Conservation (phyloP, 2,888 invertebrate species). For the Epistrophe eligans region DNA sequence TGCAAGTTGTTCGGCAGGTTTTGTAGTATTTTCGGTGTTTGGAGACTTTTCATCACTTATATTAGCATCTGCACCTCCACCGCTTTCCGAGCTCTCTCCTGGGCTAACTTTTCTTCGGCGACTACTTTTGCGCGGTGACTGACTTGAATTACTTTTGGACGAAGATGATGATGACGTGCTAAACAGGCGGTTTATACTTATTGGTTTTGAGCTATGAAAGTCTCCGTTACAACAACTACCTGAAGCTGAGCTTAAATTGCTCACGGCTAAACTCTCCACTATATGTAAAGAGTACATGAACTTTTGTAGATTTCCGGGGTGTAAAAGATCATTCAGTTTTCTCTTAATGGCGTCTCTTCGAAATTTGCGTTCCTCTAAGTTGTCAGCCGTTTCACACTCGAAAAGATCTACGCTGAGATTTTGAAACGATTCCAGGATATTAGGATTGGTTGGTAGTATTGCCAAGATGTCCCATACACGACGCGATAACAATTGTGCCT, state of each 20-base stretch:
- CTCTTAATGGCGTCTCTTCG: conserved; percentile 82
- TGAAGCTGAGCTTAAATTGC: conserved; percentile 78
- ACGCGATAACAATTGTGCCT: conserved; percentile 94
- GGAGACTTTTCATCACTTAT: conserved; percentile 72
- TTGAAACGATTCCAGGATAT: conserved; percentile 91
- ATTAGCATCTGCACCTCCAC: conserved; percentile 62
- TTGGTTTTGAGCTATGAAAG: conserved; percentile 46
- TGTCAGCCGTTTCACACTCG: conserved; percentile 79
- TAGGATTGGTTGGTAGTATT: conserved; percentile 95
- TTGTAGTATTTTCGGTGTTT: conserved; percentile 33
- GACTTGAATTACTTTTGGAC: conserved; percentile 66
- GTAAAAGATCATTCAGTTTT: conserved; percentile 89
- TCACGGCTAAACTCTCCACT: conserved; percentile 88
- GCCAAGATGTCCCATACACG: conserved; percentile 98
- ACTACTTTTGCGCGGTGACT: conserved; percentile 64
- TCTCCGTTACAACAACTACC: conserved; percentile 65
- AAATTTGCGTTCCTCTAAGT: conserved; percentile 80
- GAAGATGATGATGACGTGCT: conserved; percentile 68
- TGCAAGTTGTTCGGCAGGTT: conserved; percentile 25
- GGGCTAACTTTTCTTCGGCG: conserved; percentile 63
- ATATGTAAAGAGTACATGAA: conserved; percentile 98
- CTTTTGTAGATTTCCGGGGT: conserved; percentile 95
- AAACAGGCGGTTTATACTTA: conserved; percentile 60
- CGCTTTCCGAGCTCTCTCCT: conserved; percentile 69
- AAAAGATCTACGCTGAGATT: conserved; percentile 85